Evolutionary conservation across 2,888 invertebrate genomes (phyloP), one percentile per base, ranked within the genome.

Genomic region (Nemapogon koenigi): DNA sequence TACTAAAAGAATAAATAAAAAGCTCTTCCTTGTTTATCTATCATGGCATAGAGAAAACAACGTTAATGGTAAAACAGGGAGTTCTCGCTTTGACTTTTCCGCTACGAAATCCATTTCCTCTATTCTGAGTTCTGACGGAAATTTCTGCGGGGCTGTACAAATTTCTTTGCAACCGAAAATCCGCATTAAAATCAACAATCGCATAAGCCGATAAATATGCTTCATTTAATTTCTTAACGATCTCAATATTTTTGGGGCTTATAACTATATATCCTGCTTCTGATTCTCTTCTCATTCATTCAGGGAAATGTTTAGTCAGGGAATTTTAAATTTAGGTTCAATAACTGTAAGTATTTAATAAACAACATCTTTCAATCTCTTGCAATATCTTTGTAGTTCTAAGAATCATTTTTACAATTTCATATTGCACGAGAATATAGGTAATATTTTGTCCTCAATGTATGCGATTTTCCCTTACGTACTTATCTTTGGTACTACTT

Each of bases 81-180:
- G 55, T 57, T 51, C 51, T 53, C 59, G 53, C 55, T 59, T 55
- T 46, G 49, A 49, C 51, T 52, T 49, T 67, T 65, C 68, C 66
- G 59, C 54, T 60, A 48, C 45, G 47, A 54, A 48, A 52, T 63
- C 65, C 60, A 72, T 72, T 72, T 72, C 71, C 69, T 58, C 50
- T 45, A 53, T 56, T 56, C n/a, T 14, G 28, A 14, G 8, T 8
- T 22, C 6, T 8, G 46, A 50, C 60, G 63, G 61, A 64, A 66
- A 56, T 51, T 61, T 52, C 53, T 55, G 53, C 52, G 57, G 49
- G 55, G 59, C 59, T 61, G 56, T 63, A 65, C 65, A 65, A 69
- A 62, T 62, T 62, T 62, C 55, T 57, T 52, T 54, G 49, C 51
- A 49, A 17, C 18, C 11, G n/a, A 6, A n/a, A n/a, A n/a, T n/a